Base-by-base conservation (phyloP, 2,113 vertebrate genomes). In the Smithornis capensis region DNA sequence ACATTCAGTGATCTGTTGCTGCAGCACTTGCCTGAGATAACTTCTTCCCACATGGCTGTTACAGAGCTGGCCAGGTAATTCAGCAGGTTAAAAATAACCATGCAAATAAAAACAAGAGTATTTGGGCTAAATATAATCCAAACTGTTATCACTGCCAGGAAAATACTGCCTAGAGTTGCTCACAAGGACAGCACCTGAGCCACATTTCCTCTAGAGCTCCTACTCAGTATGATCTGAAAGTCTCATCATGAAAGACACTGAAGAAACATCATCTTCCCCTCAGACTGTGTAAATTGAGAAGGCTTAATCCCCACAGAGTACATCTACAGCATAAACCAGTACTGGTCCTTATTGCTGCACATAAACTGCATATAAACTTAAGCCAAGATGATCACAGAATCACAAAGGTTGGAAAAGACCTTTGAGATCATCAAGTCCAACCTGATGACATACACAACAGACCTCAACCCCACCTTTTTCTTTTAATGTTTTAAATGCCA, bases 1-100 rank as follows among this genome's bases (percentile, higher is more conserved):
- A 68, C 23, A 22, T 22, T 25, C 35, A 38, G 52, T 14, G 38
- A 88, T 83, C 65, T 92, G 75, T 68, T 35, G 56, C 28, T 78
- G 62, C 47, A 90, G 52, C 38, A 55, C 14, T 79, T 29, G 28
- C 55, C 42, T 59, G 56, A 82, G 78, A 63, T 67, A 78, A 79
- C 70, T 82, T 69, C 23, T 75, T 92, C 55, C 52, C 37, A 78
- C 38, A 44, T 0, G 4, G 35, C 22, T 81, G 14, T 63, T 35
- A 74, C 11, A 56, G 73, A 87, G 69, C 29, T 64, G 52, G 56
- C 52, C 65, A 64, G 62, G 60, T 44, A 95, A 87, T 82, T 87
- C 53, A 82, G 69, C 70, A n/a, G 27, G 56, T 82, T 89, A 96
- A 91, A 96, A 94, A 94, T 84, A 96, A 78, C 14, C 19, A 67